phyloP scores from a whole-genome alignment of 1,140 invertebrate genomes.

The Aphelenchoides besseyi region DNA sequence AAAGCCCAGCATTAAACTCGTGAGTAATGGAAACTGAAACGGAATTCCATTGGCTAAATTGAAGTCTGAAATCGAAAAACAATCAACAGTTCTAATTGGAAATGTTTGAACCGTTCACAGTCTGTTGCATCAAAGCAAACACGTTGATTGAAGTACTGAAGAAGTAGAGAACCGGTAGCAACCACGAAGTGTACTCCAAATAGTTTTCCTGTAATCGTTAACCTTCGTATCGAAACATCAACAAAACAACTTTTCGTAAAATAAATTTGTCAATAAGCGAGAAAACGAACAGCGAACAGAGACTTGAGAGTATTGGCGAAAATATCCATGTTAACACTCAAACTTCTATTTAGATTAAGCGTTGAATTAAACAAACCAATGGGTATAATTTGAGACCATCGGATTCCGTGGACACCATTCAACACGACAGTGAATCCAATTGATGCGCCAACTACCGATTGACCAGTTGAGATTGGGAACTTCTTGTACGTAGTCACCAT shows the following conservation, averaged over 20 bases:
- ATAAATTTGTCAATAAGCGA: conserved; percentile 2
- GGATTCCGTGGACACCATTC: not conserved
- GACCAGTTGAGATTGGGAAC: not conserved
- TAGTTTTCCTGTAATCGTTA: not conserved
- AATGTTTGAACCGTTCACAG: not conserved
- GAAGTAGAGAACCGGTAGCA: not conserved
- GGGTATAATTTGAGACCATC: not conserved
- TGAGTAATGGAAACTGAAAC: not conserved
- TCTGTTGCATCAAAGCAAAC: not conserved
- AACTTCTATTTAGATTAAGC: not conserved
- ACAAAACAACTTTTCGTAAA: not conserved
- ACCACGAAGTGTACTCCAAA: not conserved
- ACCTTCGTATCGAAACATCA: not conserved
- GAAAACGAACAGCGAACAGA: not conserved
- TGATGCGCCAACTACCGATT: not conserved
- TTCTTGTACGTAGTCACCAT: not conserved
- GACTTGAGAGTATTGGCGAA: not conserved
- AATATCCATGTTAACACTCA: not conserved
- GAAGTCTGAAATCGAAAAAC: not conserved
- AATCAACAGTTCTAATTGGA: not conserved
- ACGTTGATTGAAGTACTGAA: not conserved
- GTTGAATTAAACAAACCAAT: not conserved
- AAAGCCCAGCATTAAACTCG: not conserved
- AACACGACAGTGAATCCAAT: not conserved
- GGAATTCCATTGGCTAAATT: not conserved